Evolutionary conservation across 2,113 vertebrate species (phyloP).

Genomic region (Micromys minutus): DNA sequence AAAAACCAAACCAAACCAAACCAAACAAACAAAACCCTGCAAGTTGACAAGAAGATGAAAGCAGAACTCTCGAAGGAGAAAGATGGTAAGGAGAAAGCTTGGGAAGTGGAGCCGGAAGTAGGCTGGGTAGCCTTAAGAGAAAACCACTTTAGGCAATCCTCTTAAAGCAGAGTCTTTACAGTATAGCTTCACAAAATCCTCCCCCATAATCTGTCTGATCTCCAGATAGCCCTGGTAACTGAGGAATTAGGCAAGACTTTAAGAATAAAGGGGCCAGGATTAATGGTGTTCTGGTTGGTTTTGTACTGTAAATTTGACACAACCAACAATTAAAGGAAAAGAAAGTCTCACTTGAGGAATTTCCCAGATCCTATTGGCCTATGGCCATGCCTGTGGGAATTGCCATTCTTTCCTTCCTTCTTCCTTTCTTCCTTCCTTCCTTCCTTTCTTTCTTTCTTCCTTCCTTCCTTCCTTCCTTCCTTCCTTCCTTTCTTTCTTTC

Average conservation of each 20-base stretch:
- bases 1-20: not conserved
- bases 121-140: not conserved
- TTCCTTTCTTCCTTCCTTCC: too few species aligned
- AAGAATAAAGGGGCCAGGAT: not conserved
- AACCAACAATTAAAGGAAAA: not conserved
- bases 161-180: not conserved
- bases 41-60: not conserved
- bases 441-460: too few species aligned
- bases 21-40: not conserved
- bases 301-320: not conserved
- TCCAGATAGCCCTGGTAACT: not conserved
- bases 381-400: not conserved
- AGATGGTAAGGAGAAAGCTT: not conserved
- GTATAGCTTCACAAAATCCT: not conserved
- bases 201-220: not conserved
- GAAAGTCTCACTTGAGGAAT: not conserved
- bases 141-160: not conserved
- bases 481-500: too few species aligned
- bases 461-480: too few species aligned
- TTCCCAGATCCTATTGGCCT: not conserved
- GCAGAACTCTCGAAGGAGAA: not conserved
- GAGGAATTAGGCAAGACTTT: not conserved
- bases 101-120: not conserved
- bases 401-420: not conserved
- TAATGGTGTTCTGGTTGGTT: not conserved